These are phyloP conservation scores for Aleiodes sp. DNA, from an alignment of 1,140 invertebrate species.

Conservation along the genomic window DNA sequence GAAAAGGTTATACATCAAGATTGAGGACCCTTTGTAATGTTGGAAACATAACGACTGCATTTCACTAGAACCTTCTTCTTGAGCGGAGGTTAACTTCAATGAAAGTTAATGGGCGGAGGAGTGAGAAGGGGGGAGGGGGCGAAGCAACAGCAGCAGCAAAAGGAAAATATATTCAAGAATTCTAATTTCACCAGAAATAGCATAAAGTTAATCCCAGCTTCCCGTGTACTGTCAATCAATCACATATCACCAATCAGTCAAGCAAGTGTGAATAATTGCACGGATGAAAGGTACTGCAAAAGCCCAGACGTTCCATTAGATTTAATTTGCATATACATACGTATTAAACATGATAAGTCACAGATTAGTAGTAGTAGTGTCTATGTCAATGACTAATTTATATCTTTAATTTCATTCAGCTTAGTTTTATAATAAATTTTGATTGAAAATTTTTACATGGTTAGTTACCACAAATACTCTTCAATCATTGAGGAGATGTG, in stretches of 20 bases:
- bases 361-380: too few species aligned
- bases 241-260: not conserved
- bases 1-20: conserved; percentile 39
- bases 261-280: too few species aligned
- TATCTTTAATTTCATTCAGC: too few species aligned
- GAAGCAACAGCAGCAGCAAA: not conserved
- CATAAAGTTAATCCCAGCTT: not conserved
- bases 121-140: too few species aligned
- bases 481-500: too few species aligned
- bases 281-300: too few species aligned
- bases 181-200: not conserved
- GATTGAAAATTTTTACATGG: too few species aligned
- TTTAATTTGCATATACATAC: conserved; percentile 27
- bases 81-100: not conserved
- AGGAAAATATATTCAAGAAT: conserved; percentile 14
- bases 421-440: too few species aligned
- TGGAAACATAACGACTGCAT: conserved; percentile 36
- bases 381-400: too few species aligned
- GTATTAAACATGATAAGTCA: not conserved
- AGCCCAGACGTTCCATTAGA: conserved; percentile 21
- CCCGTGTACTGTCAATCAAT: not conserved
- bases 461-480: too few species aligned
- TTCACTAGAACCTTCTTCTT: conserved; percentile 21
- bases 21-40: conserved; percentile 39
- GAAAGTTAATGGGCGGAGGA: too few species aligned